Conservation (phyloP, 2,113 vertebrate species). For the Colinus virginianus region DNA sequence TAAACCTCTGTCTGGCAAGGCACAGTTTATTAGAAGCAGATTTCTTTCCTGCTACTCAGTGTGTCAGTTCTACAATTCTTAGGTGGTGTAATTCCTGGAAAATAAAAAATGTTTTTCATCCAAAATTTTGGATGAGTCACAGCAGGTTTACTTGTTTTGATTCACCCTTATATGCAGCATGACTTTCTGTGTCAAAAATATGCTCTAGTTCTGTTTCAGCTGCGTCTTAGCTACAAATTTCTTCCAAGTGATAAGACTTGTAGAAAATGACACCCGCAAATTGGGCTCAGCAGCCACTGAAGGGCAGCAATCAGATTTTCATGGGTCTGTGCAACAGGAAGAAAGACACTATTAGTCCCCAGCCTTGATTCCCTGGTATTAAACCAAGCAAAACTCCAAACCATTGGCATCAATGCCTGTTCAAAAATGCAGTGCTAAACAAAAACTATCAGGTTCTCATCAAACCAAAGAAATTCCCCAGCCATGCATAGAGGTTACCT, state of each 20-base stretch:
- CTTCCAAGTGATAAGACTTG: neutral
- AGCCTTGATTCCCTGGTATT: neutral
- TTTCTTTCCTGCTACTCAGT: neutral
- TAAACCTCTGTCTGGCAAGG: neutral
- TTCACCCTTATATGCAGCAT: neutral
- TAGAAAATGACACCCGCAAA: neutral
- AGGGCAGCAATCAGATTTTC: neutral
- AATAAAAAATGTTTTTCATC: neutral
- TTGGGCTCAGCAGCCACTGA: neutral
- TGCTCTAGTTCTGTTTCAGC: neutral
- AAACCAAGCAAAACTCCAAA: neutral
- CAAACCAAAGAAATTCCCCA: neutral
- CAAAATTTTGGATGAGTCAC: neutral
- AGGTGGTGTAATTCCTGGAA: neutral
- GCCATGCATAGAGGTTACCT: neutral
- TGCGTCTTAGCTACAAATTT: neutral
- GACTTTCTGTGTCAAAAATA: neutral
- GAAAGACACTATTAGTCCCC: neutral
- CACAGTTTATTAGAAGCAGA: constrained; percentile 16
- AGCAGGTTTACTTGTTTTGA: neutral
- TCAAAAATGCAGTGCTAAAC: neutral
- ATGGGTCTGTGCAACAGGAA: neutral
- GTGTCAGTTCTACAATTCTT: constrained; percentile 2
- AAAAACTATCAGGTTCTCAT: neutral
- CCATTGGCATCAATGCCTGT: neutral